Conservation (phyloP, 1,140 invertebrate species). For the Drosophila ercepeae region DNA sequence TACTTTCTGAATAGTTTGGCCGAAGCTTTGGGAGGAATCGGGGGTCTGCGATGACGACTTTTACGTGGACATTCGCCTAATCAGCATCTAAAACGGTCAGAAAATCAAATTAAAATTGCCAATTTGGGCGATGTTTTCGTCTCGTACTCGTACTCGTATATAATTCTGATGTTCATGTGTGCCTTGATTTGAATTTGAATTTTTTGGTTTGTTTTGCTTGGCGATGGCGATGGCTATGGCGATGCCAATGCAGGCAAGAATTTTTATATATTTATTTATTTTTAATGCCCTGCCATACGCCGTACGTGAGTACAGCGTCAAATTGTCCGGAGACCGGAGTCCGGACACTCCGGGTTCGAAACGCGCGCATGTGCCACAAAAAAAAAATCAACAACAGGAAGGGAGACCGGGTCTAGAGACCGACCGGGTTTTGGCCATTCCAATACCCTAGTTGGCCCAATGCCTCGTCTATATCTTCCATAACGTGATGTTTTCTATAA, state of each 20-base stretch:
- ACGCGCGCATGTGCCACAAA: conserved; percentile 61
- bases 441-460: conserved; percentile 10
- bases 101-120: conserved; percentile 79
- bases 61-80: conserved; percentile 45
- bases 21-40: conserved; percentile 10
- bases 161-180: conserved; percentile 17
- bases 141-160: too few relatives aligned
- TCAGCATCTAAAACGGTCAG: conserved; percentile 70
- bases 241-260: conserved; percentile 63
- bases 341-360: too few relatives aligned
- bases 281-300: conserved; percentile 58
- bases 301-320: conserved; percentile 67
- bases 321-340: conserved; percentile 61
- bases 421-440: conserved; percentile 2
- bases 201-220: conserved; percentile 46
- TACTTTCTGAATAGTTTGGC: conserved; percentile 53
- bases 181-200: conserved; percentile 71
- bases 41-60: not conserved
- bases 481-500: conserved; percentile 12
- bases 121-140: conserved; percentile 60
- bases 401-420: conserved; percentile 9
- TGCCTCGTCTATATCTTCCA: not conserved
- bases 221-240: too few relatives aligned
- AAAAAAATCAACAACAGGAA: conserved; percentile 37
- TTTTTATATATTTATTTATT: conserved; percentile 72